Conservation (phyloP, 2,888 invertebrate species). For the Muscina levida region DNA sequence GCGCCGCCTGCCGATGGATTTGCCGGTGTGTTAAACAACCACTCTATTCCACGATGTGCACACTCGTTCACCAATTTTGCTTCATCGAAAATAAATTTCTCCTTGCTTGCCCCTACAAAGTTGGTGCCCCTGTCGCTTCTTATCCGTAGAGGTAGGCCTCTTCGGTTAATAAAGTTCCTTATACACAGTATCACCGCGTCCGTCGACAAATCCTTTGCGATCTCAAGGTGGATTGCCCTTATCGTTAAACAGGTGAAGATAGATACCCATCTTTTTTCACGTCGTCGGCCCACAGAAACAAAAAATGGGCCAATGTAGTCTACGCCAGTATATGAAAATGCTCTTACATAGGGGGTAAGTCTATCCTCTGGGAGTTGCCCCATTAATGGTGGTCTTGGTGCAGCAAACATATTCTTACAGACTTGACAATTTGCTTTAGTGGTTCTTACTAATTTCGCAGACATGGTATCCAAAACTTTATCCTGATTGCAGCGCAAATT, state of each 20-base stretch:
- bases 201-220: constrained; percentile 49
- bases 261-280: constrained; percentile 64
- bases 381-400: constrained; percentile 64
- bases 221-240: constrained; percentile 57
- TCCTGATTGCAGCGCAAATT: constrained; percentile 31
- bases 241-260: constrained; percentile 64
- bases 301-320: constrained; percentile 62
- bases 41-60: constrained; percentile 52
- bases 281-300: constrained; percentile 58
- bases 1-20: constrained; percentile 58
- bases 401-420: constrained; percentile 46
- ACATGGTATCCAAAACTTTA: constrained; percentile 42
- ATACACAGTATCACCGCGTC: constrained; percentile 46
- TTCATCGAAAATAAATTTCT: constrained; percentile 37
- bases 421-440: constrained; percentile 42
- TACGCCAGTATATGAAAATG: constrained; percentile 64
- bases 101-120: constrained; percentile 52
- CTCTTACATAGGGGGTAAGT: constrained; percentile 57
- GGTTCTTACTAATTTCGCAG: constrained; percentile 38
- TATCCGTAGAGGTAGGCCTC: constrained; percentile 43
- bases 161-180: constrained; percentile 45
- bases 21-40: constrained; percentile 61
- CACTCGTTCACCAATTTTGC: constrained; percentile 43
- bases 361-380: constrained; percentile 62
- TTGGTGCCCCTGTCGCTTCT: constrained; percentile 53